Evolutionary conservation across 2,888 invertebrate species (phyloP), one percentile per base, ranked within the genome.

Genomic region (Eueremaeus valkanovi): DNA sequence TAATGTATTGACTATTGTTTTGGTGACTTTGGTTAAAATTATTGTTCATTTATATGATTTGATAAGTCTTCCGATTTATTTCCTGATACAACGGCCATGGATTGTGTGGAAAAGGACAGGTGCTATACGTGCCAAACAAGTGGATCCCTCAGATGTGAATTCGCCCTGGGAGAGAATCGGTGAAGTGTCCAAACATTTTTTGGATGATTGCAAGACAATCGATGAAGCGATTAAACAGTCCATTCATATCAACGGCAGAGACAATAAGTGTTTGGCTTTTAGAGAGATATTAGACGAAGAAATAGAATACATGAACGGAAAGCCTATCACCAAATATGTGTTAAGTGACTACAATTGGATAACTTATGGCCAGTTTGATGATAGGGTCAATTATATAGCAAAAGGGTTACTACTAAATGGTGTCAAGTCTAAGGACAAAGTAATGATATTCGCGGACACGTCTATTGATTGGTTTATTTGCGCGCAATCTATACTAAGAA

Each of bases 401-500:
- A 89, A 89, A 75, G 98, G 97, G 0, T 86, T 98, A 78, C 87
- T 90, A 55, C 89, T 89, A 81, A 84, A 93, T 49, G 95, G 94
- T 36, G 88, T 91, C 81, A 83, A 85, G 80, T 89, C 91, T 11
- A 87, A 87, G 11, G 85, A 88, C 78, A 92, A 92, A 83, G 87
- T 98, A 79, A 94, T 92, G 74, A 90, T 99, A 82, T 98, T 96
- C 86, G 95, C 97, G 0, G 99, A 99, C 85, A 99, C 98, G 0
- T 87, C 97, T 80, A 93, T 93, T 72, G 98, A 98, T 85, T 99
- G 99, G 99, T 91, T 97, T 90, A 87, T 97, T 73, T 92, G 95
- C 0, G 95, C 96, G 0, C 93, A 97, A 82, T 96, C 94, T 74
- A 92, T 95, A 84, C 95, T 99, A 86, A 94, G 93, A 83, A 92